Percentiles rank a stretch among this genome's conserved stretches.
phyloP scores from a whole-genome alignment of 2,888 invertebrate species.

The Drosophila incognita region DNA sequence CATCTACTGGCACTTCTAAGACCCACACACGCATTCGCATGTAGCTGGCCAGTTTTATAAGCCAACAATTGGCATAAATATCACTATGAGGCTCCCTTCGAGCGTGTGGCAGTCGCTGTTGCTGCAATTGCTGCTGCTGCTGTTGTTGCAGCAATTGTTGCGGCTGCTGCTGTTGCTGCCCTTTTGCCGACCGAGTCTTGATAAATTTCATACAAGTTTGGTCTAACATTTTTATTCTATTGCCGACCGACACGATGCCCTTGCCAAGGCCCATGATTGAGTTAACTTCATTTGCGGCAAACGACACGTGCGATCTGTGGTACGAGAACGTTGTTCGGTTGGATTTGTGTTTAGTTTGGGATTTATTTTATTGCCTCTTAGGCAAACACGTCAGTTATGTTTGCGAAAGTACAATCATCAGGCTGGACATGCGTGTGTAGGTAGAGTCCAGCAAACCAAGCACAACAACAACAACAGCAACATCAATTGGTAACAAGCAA shows the following conservation, averaged over 20 bases:
- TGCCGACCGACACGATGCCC: slow-evolving; percentile 19
- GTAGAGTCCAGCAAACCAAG: slow-evolving; percentile 47
- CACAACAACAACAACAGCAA: slow-evolving; percentile 23
- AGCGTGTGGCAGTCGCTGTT: slow-evolving; percentile 70
- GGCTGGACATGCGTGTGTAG: slow-evolving; percentile 81
- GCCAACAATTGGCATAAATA: slow-evolving; percentile 78
- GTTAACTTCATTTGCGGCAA: slow-evolving; percentile 76
- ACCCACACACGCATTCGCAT: slow-evolving; percentile 73
- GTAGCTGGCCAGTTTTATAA: slow-evolving; percentile 65
- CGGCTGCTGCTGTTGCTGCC: slow-evolving; percentile 37
- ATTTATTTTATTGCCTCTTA: slow-evolving; percentile 78
- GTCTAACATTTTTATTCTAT: slow-evolving; percentile 75
- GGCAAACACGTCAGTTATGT: slow-evolving; percentile 81
- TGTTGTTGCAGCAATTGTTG: slow-evolving; percentile 9
- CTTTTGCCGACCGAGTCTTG: slow-evolving; percentile 63
- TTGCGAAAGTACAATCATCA: slow-evolving; percentile 81
- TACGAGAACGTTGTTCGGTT: slow-evolving; percentile 27
- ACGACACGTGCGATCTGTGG: slow-evolving; percentile 66
- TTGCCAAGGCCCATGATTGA: slow-evolving; percentile 64
- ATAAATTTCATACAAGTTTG: slow-evolving; percentile 75
- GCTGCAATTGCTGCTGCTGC: slow-evolving; percentile 12
- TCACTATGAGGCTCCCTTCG: slow-evolving; percentile 69
- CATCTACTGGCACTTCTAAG: slow-evolving; percentile 77
- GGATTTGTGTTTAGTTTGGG: slow-evolving; percentile 65
- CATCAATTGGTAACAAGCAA: slow-evolving; percentile 51